phyloP scores from a whole-genome alignment of 2,888 invertebrate genomes.

The Tetragonisca angustula region DNA sequence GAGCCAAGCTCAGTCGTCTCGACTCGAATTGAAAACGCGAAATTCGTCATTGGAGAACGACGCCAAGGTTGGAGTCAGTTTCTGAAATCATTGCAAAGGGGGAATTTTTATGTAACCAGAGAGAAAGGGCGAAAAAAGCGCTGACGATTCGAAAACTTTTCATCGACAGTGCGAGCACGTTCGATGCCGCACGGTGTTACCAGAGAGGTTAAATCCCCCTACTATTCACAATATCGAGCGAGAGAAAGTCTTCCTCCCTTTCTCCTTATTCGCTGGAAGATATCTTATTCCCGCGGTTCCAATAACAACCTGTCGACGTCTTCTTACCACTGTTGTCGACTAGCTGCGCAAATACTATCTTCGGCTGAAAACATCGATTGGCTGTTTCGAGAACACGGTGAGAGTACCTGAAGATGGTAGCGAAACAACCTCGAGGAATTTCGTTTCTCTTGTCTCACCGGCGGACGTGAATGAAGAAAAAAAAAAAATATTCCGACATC shows the following conservation, averaged over 20 bases:
- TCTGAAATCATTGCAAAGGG: neutral
- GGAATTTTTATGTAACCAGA: neutral
- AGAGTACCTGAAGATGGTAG: conserved; percentile 2
- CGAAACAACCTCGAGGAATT: conserved; percentile 22
- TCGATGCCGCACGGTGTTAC: neutral
- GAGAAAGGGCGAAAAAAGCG: neutral
- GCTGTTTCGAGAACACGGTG: neutral
- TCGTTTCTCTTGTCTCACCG: conserved; percentile 13
- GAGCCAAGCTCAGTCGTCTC: no score
- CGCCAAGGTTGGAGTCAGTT: neutral
- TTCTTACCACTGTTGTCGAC: no score
- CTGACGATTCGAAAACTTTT: neutral
- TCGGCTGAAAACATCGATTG: neutral
- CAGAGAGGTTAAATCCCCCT: neutral
- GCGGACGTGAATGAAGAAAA: neutral
- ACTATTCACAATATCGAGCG: neutral
- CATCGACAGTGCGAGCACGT: neutral
- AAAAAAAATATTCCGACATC: no score
- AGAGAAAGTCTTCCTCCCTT: neutral
- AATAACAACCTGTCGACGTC: conserved; percentile 21
- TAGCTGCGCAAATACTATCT: conserved; percentile 11
- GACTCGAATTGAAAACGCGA: no score
- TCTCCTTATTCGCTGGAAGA: neutral
- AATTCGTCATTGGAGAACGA: no score
- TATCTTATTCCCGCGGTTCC: neutral